Conservation (phyloP, 2,113 vertebrate genomes). For the Rhynchopsitta pachyrhyncha region DNA sequence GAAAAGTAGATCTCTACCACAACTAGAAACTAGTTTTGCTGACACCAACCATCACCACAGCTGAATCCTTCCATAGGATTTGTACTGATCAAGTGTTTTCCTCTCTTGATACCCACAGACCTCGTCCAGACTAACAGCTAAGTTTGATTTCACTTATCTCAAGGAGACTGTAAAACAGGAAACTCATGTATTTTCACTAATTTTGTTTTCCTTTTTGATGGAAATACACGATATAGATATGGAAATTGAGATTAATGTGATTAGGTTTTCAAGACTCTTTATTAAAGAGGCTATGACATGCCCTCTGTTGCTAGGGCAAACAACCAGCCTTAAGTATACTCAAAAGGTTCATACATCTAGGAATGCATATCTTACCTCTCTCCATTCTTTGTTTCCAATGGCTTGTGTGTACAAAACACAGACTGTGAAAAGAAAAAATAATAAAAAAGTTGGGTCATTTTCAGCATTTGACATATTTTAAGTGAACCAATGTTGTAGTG, state of each 20-base stretch:
- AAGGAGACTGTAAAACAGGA: not conserved
- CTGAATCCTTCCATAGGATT: not conserved
- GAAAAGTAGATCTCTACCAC: not conserved
- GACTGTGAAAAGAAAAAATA: constrained; percentile 77
- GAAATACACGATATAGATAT: not conserved
- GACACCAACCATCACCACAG: not conserved
- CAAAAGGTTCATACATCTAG: not conserved
- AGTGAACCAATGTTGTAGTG: not conserved
- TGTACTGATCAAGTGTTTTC: not conserved
- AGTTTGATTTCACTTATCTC: not conserved
- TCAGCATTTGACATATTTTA: not conserved
- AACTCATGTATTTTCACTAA: not conserved
- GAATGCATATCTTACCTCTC: constrained; percentile 86
- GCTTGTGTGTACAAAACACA: constrained; percentile 97
- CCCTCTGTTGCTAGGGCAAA: not conserved
- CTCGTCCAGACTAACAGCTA: not conserved
- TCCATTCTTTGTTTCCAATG: constrained; percentile 96
- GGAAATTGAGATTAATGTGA: not conserved
- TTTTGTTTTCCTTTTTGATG: not conserved
- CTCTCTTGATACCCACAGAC: not conserved
- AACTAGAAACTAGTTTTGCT: not conserved
- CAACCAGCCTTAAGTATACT: not conserved
- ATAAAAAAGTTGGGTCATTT: not conserved
- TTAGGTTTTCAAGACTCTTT: not conserved
- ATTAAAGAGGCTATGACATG: not conserved